Percentiles rank a stretch among this genome's conserved stretches.
Evolutionary conservation across 2,888 invertebrate species (phyloP).

Genomic region (Callimorpha dominula): DNA sequence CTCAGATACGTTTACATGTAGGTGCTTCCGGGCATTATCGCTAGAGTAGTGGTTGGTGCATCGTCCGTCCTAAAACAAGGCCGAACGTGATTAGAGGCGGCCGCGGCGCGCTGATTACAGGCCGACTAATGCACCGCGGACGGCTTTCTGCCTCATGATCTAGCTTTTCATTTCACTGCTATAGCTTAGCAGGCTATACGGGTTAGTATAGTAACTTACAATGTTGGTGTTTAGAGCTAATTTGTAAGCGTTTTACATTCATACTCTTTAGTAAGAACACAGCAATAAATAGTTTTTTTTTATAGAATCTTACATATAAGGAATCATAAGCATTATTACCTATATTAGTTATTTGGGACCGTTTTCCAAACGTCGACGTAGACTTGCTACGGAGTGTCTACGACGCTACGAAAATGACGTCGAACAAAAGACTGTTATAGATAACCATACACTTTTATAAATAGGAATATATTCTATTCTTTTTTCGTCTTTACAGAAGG

Average conservation of each 20-base stretch:
- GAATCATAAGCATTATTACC: too few species aligned
- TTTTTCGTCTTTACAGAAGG: neutral
- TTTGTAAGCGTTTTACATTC: neutral
- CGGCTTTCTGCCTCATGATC: conserved; percentile 45
- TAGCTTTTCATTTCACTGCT: conserved; percentile 26
- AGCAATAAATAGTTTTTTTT: neutral
- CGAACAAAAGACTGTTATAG: conserved; percentile 37
- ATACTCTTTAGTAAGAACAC: neutral
- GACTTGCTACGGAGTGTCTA: conserved; percentile 47
- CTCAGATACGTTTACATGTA: neutral
- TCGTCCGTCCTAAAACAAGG: conserved; percentile 27
- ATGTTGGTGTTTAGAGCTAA: neutral
- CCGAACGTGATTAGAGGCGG: conserved; percentile 55
- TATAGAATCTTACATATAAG: too few species aligned
- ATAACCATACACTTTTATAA: neutral
- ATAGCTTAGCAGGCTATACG: neutral
- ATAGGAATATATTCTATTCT: neutral
- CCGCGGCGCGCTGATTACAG: conserved; percentile 59
- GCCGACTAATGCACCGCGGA: conserved; percentile 61
- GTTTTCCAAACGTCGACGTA: conserved; percentile 29
- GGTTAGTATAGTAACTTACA: neutral
- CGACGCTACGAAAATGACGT: conserved; percentile 43
- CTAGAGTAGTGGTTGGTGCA: conserved; percentile 20
- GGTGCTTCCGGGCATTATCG: conserved; percentile 42
- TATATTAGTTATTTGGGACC: too few species aligned